Evolutionary conservation across 1,140 invertebrate species (phyloP).

Genomic region (Eufriesea mexicana): DNA sequence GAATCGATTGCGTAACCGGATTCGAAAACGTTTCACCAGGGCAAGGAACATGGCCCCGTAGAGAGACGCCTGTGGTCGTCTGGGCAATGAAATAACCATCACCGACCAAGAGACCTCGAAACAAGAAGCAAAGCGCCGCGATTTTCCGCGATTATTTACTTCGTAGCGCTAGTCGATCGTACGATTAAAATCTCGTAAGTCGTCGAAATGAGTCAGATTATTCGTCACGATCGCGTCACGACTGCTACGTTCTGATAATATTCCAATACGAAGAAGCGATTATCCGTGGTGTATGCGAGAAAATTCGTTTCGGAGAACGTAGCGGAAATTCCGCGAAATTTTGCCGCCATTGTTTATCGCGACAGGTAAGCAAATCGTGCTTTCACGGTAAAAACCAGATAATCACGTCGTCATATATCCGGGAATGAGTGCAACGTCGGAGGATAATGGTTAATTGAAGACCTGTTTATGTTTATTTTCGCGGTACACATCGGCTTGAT

Average conservation of each 20-base stretch:
- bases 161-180: background rate
- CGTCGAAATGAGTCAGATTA: no score
- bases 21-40: background rate
- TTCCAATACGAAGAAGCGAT: no score
- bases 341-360: no score
- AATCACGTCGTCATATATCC: background rate
- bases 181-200: no score
- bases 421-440: conserved; percentile 3
- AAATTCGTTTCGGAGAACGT: no score
- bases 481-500: conserved; percentile 7
- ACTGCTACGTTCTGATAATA: no score
- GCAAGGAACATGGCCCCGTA: background rate
- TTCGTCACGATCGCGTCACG: no score
- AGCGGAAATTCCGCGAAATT: no score
- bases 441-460: conserved; percentile 52
- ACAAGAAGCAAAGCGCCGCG: background rate
- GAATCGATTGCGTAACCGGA: background rate
- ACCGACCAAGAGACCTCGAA: background rate
- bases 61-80: background rate
- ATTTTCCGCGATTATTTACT: background rate
- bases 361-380: background rate
- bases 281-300: no score
- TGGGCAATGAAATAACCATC: background rate
- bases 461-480: conserved; percentile 36
- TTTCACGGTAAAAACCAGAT: background rate